Evolutionary conservation across 2,797 vertebrate genomes (phyloP), one percentile per base, ranked within the genome.

Genomic region (Poecile montanus): DNA sequence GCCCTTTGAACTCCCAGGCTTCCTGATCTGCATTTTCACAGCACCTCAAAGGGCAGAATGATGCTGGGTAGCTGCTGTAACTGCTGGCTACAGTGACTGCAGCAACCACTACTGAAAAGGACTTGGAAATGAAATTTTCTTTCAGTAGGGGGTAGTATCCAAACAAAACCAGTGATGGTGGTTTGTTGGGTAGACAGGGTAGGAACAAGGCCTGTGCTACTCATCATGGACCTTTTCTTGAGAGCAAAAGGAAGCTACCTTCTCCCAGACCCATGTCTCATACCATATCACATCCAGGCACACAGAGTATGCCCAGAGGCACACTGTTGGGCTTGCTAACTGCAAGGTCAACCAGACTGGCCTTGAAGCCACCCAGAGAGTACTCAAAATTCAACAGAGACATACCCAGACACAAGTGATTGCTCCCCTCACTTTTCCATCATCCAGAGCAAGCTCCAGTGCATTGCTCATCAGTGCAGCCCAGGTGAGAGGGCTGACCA

Each of bases 131-230:
- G 3, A 48, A 45, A 18, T 48, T 66, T 34, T 53, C 19, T 29
- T 84, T 89, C 54, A 75, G 12, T 8, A 11, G 3, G 7, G 38
- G 23, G n/a, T 25, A 14, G 30, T 34, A 58, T 45, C 16, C 47
- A 34, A 78, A 36, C 4, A n/a, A 53, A 93, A 60, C 0, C 30
- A 71, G 11, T 0, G 0, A 32, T 4, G 14, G 13, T 3, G 34
- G 10, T 29, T 65, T 47, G 15, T 23, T 51, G 30, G 6, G 5
- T 32, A 27, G 47, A 19, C 6, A 14, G 16, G 12, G 17, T 47
- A 30, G 22, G 11, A 82, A 48, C 3, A 32, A 75, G 47, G 61
- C 19, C 29, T 38, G 1, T 10, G 36, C 22, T 16, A 8, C 42
- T 80, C 53, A 56, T 66, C 25, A 25, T 2, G 16, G 38, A 57